phyloP scores from a whole-genome alignment of 1,140 invertebrate genomes.

The Camponotus floridanus region DNA sequence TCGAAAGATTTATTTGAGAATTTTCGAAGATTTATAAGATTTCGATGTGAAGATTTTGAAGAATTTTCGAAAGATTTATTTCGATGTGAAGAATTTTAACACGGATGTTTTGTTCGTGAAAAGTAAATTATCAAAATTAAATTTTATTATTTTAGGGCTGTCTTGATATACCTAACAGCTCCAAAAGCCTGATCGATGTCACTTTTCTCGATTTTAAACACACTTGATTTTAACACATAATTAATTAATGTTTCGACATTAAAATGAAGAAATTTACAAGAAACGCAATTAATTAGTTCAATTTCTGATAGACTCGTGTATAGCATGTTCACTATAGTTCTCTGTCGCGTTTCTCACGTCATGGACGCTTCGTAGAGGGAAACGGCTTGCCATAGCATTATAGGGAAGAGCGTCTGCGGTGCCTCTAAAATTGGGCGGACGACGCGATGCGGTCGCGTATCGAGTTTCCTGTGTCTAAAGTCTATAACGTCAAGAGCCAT shows the following conservation, averaged over 20 bases:
- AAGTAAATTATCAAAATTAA: background rate
- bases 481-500: constrained; percentile 60
- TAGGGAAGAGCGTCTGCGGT: background rate
- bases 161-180: no score
- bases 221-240: no score
- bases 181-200: no score
- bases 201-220: no score
- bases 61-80: background rate
- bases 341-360: background rate
- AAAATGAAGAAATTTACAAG: no score
- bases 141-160: background rate
- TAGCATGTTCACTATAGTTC: background rate
- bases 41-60: no score
- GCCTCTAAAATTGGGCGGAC: constrained; percentile 48
- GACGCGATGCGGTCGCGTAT: constrained; percentile 52
- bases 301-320: no score
- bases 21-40: no score
- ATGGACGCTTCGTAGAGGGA: background rate
- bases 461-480: constrained; percentile 56
- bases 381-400: background rate
- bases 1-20: no score
- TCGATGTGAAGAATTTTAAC: background rate
- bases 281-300: no score
- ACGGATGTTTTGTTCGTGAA: background rate
- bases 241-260: no score